phyloP scores from a whole-genome alignment of 1,140 invertebrate species.

The Philotrypesis tridentata region DNA sequence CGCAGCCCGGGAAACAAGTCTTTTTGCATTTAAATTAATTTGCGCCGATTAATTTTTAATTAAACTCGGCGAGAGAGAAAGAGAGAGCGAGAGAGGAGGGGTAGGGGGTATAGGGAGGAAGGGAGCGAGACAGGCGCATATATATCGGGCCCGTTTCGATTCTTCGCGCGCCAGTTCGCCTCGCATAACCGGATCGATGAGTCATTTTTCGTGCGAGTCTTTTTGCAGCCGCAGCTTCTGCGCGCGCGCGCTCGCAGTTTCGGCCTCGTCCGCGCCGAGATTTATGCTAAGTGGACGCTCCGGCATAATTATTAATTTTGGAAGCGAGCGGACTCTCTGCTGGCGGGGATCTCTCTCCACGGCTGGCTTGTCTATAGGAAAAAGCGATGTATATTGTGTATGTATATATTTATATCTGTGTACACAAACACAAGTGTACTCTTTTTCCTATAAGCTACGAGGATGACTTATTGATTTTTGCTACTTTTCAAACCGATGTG shows the following conservation, averaged over 20 bases:
- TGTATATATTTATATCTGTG: too few relatives aligned
- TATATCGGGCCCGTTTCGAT: constrained; percentile 5
- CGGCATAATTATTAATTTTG: constrained; percentile 43
- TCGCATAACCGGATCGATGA: constrained; percentile 44
- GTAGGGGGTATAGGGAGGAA: too few relatives aligned
- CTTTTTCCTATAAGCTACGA: too few relatives aligned
- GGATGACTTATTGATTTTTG: too few relatives aligned
- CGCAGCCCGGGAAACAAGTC: constrained; percentile 44
- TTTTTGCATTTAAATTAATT: constrained; percentile 73
- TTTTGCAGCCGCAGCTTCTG: neutral
- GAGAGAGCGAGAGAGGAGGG: constrained; percentile 48
- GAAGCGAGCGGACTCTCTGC: neutral
- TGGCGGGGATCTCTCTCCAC: constrained; percentile 1
- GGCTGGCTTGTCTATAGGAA: neutral
- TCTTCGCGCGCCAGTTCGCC: constrained; percentile 16
- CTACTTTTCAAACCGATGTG: too few relatives aligned
- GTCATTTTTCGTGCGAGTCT: constrained; percentile 3
- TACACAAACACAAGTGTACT: too few relatives aligned
- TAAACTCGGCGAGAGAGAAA: constrained; percentile 60
- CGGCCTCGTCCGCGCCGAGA: neutral
- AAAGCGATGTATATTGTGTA: neutral
- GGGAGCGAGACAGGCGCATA: neutral
- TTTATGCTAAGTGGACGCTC: constrained; percentile 41
- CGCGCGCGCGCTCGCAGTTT: neutral
- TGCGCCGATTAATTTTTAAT: constrained; percentile 72